Conservation (phyloP, 2,113 vertebrate genomes). For the Embiotoca jacksoni region DNA sequence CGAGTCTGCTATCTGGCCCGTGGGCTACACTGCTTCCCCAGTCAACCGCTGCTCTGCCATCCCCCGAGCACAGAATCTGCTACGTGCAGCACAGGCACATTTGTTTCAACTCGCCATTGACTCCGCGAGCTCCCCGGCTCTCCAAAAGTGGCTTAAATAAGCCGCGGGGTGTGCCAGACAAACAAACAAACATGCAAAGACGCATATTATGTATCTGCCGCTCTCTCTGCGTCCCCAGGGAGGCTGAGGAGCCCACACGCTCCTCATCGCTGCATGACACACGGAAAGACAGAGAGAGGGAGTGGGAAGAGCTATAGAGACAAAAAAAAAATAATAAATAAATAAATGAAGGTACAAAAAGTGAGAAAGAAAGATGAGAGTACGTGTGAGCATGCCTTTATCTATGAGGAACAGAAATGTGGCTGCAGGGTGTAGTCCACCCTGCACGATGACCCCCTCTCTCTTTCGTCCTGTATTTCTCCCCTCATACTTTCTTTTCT, state of each 20-base stretch:
- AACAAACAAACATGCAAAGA: conserved; percentile 68
- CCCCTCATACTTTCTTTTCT: background rate
- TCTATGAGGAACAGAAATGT: conserved; percentile 66
- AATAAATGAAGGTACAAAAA: conserved; percentile 4
- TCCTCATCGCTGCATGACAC: conserved; percentile 36
- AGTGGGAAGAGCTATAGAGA: conserved; percentile 7
- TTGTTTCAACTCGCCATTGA: conserved; percentile 59
- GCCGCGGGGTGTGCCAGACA: conserved; percentile 48
- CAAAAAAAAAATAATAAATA: background rate
- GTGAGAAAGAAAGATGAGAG: conserved; percentile 21
- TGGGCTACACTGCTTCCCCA: conserved; percentile 51
- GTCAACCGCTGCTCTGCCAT: conserved; percentile 28
- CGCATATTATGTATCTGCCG: conserved; percentile 36
- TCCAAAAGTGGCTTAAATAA: conserved; percentile 67
- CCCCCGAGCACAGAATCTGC: conserved; percentile 39
- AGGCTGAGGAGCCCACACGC: conserved; percentile 49
- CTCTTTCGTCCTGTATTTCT: conserved; percentile 15
- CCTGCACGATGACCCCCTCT: conserved; percentile 35
- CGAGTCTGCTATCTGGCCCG: conserved; percentile 62
- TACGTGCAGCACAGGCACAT: conserved; percentile 26
- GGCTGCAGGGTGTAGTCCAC: conserved; percentile 52
- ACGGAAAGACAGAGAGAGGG: conserved; percentile 13
- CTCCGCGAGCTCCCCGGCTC: conserved; percentile 44
- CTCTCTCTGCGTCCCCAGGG: conserved; percentile 37
- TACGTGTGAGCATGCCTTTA: conserved; percentile 57